A percentile compares a stretch with the other conserved stretches of the same genome.
Evolutionary conservation across 1,140 invertebrate species (phyloP).

Genomic region (Leptonema lineaticorne): DNA sequence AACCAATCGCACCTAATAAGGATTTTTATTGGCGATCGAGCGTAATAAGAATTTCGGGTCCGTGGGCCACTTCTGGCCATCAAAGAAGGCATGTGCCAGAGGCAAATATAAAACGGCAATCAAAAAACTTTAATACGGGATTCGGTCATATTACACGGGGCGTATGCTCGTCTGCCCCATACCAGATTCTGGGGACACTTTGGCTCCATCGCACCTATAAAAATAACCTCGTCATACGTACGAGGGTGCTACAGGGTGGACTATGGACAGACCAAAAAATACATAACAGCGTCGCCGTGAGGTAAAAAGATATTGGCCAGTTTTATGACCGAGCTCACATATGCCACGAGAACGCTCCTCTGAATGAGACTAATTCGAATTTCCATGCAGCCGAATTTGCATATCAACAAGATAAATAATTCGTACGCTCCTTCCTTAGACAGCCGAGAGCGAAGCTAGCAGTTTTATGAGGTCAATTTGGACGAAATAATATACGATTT

Average conservation of each 20-base stretch:
- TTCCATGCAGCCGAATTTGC: neutral
- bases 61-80: conserved; percentile 17
- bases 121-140: conserved; percentile 37
- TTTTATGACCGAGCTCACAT: conserved; percentile 39
- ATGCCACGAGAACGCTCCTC: neutral
- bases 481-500: too few relatives aligned
- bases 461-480: too few relatives aligned
- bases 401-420: too few relatives aligned
- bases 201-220: conserved; percentile 40
- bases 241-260: conserved; percentile 22
- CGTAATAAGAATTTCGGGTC: conserved; percentile 10
- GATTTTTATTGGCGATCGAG: conserved; percentile 9
- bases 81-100: conserved; percentile 5
- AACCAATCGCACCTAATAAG: conserved; percentile 16
- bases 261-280: conserved; percentile 16
- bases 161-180: conserved; percentile 12
- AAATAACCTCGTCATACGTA: conserved; percentile 41
- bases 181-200: neutral
- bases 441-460: too few relatives aligned
- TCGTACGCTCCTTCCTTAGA: too few relatives aligned
- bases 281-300: conserved; percentile 33
- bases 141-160: conserved; percentile 25
- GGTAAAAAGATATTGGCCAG: conserved; percentile 42
- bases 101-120: conserved; percentile 37
- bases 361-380: conserved; percentile 16